These are phyloP conservation scores for Eremophila alpestris DNA, from an alignment of 2,797 vertebrate species.

Conservation along the genomic window DNA sequence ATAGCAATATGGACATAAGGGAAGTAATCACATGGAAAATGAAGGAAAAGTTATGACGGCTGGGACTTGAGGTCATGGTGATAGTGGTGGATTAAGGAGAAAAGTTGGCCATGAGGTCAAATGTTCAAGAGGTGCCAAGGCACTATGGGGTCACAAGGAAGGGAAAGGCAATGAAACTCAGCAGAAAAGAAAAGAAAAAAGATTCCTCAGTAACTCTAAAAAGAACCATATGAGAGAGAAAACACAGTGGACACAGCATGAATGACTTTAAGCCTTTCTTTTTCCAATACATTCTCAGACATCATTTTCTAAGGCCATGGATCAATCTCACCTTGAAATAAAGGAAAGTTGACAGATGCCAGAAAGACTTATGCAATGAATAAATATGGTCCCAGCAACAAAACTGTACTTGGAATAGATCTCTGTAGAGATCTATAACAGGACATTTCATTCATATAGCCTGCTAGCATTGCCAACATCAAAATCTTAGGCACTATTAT, in stretches of 20 bases:
- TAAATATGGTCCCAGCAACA: background rate
- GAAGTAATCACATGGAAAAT: background rate
- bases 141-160: background rate
- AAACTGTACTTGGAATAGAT: background rate
- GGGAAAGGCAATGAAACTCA: background rate
- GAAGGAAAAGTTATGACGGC: background rate
- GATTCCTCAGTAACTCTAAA: background rate
- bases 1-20: background rate
- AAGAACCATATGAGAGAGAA: background rate
- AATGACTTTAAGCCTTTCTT: background rate
- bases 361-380: background rate
- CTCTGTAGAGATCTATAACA: background rate
- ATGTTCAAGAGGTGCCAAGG: background rate
- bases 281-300: background rate
- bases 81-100: background rate
- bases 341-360: background rate
- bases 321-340: constrained; percentile 5
- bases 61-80: background rate
- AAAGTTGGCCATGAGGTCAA: background rate
- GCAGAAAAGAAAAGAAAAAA: background rate
- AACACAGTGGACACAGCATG: background rate
- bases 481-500: background rate
- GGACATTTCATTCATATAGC: background rate
- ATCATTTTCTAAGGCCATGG: background rate
- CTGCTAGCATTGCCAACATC: background rate